Percentiles rank a stretch among this genome's conserved stretches.
Conservation (phyloP, 1,140 invertebrate genomes). For the Zaprionus africanus region DNA sequence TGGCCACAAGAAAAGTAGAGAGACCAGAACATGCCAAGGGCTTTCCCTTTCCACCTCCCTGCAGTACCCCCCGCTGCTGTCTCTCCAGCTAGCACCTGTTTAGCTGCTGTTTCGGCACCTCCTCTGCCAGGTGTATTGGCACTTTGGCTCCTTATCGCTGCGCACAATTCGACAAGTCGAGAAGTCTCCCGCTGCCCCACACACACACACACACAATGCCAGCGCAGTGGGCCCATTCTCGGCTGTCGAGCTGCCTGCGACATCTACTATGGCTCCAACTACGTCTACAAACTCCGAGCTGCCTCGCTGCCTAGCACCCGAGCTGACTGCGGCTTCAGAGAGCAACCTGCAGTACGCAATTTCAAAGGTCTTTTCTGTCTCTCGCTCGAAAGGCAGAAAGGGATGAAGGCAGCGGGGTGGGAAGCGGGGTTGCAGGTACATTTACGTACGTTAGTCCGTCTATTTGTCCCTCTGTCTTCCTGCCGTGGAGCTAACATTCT, state of each 20-base stretch:
- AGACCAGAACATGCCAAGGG: slow-evolving; percentile 32
- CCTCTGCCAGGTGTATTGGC: slow-evolving; percentile 55
- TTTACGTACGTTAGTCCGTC: background rate
- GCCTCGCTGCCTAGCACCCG: background rate
- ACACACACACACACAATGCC: slow-evolving; percentile 39
- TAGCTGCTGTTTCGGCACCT: slow-evolving; percentile 8
- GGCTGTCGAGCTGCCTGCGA: slow-evolving; percentile 32
- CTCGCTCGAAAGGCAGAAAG: background rate
- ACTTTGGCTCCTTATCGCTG: slow-evolving; percentile 75
- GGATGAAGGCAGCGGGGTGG: background rate
- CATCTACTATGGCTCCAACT: slow-evolving; percentile 7
- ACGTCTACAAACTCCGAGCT: background rate
- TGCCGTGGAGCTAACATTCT: background rate
- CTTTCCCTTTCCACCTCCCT: background rate
- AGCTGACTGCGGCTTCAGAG: slow-evolving; percentile 33
- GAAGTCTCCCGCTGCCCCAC: slow-evolving; percentile 49
- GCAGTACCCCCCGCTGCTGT: background rate
- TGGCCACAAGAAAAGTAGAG: slow-evolving; percentile 43
- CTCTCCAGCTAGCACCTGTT: background rate
- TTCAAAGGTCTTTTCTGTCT: slow-evolving; percentile 14
- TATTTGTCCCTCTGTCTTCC: background rate
- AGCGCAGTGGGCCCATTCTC: slow-evolving; percentile 54
- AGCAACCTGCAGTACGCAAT: slow-evolving; percentile 29
- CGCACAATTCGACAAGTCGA: slow-evolving; percentile 60
- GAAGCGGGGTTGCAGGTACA: background rate